phyloP scores from a whole-genome alignment of 2,888 invertebrate species.

The Nomada ruficornis region DNA sequence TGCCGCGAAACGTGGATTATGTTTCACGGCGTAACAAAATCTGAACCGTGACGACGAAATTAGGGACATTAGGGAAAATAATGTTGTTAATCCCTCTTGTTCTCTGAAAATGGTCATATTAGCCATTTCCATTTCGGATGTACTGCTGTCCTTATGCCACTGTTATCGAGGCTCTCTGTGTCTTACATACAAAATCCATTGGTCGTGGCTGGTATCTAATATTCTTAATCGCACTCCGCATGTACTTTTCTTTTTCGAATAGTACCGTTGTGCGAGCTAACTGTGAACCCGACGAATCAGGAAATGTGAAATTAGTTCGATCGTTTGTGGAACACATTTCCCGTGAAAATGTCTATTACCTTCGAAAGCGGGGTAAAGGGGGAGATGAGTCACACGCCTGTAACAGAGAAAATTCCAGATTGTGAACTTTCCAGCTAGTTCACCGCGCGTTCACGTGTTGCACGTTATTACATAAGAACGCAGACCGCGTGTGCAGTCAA shows the following conservation, averaged over 20 bases:
- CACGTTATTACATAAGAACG: constrained; percentile 39
- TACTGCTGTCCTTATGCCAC: neutral
- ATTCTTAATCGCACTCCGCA: neutral
- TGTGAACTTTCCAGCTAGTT: constrained; percentile 27
- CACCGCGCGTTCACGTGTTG: constrained; percentile 46
- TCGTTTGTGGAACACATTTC: neutral
- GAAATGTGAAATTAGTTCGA: neutral
- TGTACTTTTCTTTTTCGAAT: neutral
- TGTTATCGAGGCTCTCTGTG: neutral
- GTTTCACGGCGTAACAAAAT: constrained; percentile 1
- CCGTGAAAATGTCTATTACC: neutral
- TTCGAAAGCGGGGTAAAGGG: constrained; percentile 1
- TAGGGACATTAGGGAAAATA: neutral
- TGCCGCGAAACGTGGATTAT: neutral
- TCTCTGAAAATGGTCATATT: neutral
- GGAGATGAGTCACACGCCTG: constrained; percentile 25
- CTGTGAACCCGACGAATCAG: neutral
- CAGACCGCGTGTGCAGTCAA: neutral
- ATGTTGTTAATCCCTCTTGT: neutral
- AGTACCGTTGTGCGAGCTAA: neutral
- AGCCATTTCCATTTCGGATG: neutral
- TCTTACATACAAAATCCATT: neutral
- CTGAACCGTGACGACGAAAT: neutral
- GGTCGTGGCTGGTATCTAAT: neutral
- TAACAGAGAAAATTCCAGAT: constrained; percentile 15